Conservation (phyloP, 2,888 invertebrate species). For the Melikaiella ostensackeni region DNA sequence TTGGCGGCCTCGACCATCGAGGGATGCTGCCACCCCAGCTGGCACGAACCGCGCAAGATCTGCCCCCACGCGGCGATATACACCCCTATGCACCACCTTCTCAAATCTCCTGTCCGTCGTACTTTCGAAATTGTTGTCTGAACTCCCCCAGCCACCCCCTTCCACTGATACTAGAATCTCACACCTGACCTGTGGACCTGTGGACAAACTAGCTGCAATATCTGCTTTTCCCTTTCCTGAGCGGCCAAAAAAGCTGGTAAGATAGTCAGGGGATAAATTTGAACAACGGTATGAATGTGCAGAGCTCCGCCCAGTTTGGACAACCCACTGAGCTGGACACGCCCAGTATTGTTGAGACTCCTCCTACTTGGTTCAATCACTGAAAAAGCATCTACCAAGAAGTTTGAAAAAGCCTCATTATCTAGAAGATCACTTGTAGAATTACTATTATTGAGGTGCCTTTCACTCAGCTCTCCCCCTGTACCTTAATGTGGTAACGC, state of each 20-base stretch:
- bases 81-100: conserved; percentile 14
- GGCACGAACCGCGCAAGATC: conserved; percentile 74
- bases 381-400: too few species aligned
- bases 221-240: conserved; percentile 18
- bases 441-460: too few species aligned
- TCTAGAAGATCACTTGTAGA: too few species aligned
- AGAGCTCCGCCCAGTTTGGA: too few species aligned
- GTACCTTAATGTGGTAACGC: too few species aligned
- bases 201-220: conserved; percentile 32
- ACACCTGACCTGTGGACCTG: conserved; percentile 15
- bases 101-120: conserved; percentile 26
- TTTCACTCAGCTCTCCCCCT: not conserved
- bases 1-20: conserved; percentile 62
- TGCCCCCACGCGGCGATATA: conserved; percentile 61
- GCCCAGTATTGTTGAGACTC: not conserved
- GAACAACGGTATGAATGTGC: not conserved
- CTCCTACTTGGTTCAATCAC: not conserved
- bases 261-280: not conserved
- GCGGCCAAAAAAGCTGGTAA: not conserved
- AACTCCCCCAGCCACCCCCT: not conserved
- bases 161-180: conserved; percentile 13
- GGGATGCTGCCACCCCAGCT: conserved; percentile 73
- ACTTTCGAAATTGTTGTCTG: conserved; percentile 15
- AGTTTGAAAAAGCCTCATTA: too few species aligned
- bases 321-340: not conserved